phyloP scores from a whole-genome alignment of 2,113 vertebrate genomes.

The Nycticorax nycticorax region DNA sequence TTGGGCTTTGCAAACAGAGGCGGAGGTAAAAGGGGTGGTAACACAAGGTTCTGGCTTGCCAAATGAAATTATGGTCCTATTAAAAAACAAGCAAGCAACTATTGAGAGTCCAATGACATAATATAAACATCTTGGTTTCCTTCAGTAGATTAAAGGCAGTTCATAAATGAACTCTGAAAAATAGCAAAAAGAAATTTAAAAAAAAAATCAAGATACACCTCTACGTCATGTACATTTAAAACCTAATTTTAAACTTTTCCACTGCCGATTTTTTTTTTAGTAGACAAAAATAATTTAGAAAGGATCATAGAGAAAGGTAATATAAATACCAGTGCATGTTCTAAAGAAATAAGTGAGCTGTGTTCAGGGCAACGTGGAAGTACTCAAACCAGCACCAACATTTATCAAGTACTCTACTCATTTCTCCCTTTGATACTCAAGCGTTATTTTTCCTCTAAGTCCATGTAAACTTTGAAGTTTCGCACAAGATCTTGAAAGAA shows the following conservation, averaged over 20 bases:
- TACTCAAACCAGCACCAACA: constrained; percentile 40
- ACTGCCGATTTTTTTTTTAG: neutral
- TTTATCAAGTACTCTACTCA: neutral
- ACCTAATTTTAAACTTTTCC: neutral
- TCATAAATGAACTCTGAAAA: constrained; percentile 26
- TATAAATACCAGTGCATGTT: neutral
- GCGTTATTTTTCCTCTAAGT: neutral
- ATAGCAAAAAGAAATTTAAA: neutral
- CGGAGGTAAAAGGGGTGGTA: neutral
- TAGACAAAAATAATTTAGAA: constrained; percentile 4
- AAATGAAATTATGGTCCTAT: neutral
- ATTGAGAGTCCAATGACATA: constrained; percentile 9
- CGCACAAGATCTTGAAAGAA: neutral
- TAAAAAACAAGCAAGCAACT: constrained; percentile 10
- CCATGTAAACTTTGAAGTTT: constrained; percentile 44
- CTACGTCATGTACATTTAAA: neutral
- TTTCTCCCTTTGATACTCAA: constrained; percentile 48
- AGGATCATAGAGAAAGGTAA: neutral
- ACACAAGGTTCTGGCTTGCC: neutral
- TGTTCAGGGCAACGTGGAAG: constrained; percentile 1
- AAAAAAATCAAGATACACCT: neutral
- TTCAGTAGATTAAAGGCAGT: constrained; percentile 48
- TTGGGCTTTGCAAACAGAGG: neutral
- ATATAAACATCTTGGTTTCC: constrained; percentile 17
- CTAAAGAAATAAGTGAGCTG: constrained; percentile 2